Evolutionary conservation across 2,113 vertebrate genomes (phyloP).

Genomic region (Cottus gobio): DNA sequence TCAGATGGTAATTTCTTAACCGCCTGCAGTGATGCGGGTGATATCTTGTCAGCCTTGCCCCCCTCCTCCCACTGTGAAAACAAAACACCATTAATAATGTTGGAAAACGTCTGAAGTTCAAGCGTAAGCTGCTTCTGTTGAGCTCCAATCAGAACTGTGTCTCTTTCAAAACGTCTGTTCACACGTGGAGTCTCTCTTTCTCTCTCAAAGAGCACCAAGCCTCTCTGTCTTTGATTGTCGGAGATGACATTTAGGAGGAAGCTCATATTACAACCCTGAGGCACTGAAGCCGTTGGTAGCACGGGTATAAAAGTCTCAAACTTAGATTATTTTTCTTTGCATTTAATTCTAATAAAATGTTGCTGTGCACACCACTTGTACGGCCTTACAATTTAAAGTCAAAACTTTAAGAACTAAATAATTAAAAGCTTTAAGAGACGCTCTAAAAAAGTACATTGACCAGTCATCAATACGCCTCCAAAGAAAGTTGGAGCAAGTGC

Average conservation of each 20-base stretch:
- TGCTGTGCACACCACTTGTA: no score
- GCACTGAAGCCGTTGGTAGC: neutral
- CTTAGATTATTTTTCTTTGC: neutral
- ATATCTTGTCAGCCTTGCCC: neutral
- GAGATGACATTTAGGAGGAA: neutral
- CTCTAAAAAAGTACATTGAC: neutral
- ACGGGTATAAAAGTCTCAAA: neutral
- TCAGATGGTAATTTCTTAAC: conserved; percentile 10
- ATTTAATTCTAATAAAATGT: neutral
- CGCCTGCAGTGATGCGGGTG: neutral
- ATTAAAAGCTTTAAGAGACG: neutral
- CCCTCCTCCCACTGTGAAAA: conserved; percentile 8
- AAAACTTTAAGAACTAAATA: neutral
- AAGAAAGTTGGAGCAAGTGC: neutral
- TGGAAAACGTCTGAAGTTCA: neutral
- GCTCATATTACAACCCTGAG: conserved; percentile 23
- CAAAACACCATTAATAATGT: neutral
- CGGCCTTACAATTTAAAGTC: neutral
- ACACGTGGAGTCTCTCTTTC: neutral
- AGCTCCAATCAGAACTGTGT: neutral
- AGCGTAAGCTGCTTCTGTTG: neutral
- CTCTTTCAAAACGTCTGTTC: neutral
- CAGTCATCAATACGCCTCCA: neutral
- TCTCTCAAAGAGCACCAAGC: neutral
- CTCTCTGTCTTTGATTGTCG: neutral